Base-by-base conservation (phyloP, 2,888 invertebrate species). In the Sphecodes monilicornis region DNA sequence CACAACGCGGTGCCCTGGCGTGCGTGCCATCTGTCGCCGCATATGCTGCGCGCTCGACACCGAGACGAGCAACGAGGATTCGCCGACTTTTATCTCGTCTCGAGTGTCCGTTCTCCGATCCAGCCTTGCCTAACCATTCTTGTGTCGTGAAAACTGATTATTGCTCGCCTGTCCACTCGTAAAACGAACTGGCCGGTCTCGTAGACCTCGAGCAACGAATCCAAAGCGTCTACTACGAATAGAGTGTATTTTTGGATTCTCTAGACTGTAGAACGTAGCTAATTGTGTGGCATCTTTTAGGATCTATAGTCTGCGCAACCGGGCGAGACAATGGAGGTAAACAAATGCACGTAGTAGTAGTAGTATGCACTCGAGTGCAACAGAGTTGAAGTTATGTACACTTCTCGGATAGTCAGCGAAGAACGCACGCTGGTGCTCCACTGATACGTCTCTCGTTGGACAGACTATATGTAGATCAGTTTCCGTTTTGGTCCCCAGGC, bases 21-120 rank as follows among this genome's bases (percentile, higher is more conserved):
- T 91, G 93, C 92, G 90, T 91, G 91, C 93, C 93, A 93, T 93
- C 93, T 93, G 93, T 93, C 91, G 91, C 88, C 89, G 91, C 92
- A 91, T 92, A 92, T 91, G 92, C 91, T 89, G 71, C 66, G 16
- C 78, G 41, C 22, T 2, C 22, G 60, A 29, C 60, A 29, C 57
- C 39, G 57, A 11, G 39, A 41, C 57, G 18, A 10, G 60, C 70
- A 74, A 41, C 57, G 18, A 10, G 60, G 75, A 74, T 80, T 80
- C 74, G 75, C 60, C 60, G 36, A 75, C 70, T 76, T 83, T 66
- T 22, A 68, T 39, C 68, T 39, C 36, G 36, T 22, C 68, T 68
- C 36, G n/a, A 4, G 68, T 64, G 64, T 64, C 64, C 64, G 64
- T 32, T 16, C 64, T 32, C 64, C 29, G 64, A 32, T 18, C 29